These are phyloP conservation scores for Lordiphosa fenestrarum DNA, from an alignment of 2,888 invertebrate genomes.

Conservation along the genomic window DNA sequence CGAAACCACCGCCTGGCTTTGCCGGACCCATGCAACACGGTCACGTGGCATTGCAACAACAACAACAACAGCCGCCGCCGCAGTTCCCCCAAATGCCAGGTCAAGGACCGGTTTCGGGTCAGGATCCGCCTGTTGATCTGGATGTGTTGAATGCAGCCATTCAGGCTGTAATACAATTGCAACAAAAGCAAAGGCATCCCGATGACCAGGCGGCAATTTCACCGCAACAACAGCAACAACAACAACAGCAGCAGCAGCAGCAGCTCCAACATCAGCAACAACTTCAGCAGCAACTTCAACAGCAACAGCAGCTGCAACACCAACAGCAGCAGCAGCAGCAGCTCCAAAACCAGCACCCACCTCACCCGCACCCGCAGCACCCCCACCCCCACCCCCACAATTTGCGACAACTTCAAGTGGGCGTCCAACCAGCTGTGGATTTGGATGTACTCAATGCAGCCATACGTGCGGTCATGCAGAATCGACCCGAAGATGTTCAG, in stretches of 20 bases:
- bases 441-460: slow-evolving; percentile 64
- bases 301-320: slow-evolving; percentile 21
- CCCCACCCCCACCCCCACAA: slow-evolving; percentile 26
- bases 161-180: slow-evolving; percentile 70
- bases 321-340: slow-evolving; percentile 47
- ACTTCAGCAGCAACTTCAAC: slow-evolving; percentile 40
- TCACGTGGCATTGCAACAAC: slow-evolving; percentile 37
- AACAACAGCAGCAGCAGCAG: slow-evolving; percentile 17
- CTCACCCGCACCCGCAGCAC: slow-evolving; percentile 23
- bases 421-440: slow-evolving; percentile 42
- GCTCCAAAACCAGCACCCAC: slow-evolving; percentile 36
- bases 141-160: slow-evolving; percentile 70
- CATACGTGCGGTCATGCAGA: slow-evolving; percentile 62
- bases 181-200: slow-evolving; percentile 51
- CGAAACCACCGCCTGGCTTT: slow-evolving; percentile 93
- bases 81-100: slow-evolving; percentile 48
- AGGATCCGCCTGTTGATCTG: slow-evolving; percentile 53
- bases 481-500: slow-evolving; percentile 24
- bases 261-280: slow-evolving; percentile 23
- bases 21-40: slow-evolving; percentile 60
- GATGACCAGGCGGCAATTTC: slow-evolving; percentile 32
- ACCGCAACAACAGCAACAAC: slow-evolving; percentile 21
- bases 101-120: slow-evolving; percentile 19
- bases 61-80: slow-evolving; percentile 15
- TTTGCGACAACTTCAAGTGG: slow-evolving; percentile 22